These are phyloP conservation scores for Luehdorfia chinensis DNA, from an alignment of 1,140 invertebrate species.

Conservation along the genomic window DNA sequence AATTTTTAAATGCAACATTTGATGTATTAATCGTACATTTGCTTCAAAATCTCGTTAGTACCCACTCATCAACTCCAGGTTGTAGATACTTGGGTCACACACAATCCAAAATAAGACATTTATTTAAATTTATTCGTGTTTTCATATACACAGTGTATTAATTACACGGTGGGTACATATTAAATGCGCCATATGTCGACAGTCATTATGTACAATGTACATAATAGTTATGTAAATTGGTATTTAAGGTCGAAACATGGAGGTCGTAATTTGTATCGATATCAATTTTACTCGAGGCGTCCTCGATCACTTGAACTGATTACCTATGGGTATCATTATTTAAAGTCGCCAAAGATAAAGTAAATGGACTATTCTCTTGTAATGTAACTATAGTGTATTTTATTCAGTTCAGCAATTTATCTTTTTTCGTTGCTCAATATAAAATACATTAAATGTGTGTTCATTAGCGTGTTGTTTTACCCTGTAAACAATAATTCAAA, in stretches of 20 bases:
- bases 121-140: no score
- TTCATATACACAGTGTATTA: no score
- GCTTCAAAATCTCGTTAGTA: no score
- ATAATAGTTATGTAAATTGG: conserved; percentile 44
- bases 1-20: no score
- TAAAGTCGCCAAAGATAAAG: conserved; percentile 16
- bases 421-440: conserved; percentile 4
- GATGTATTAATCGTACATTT: no score
- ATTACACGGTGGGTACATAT: no score
- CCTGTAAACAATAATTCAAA: neutral
- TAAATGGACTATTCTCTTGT: conserved; percentile 16
- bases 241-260: conserved; percentile 23
- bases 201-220: conserved; percentile 33
- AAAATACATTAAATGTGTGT: conserved; percentile 15
- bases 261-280: conserved; percentile 15
- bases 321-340: conserved; percentile 17
- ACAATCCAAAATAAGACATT: no score
- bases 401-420: conserved; percentile 5
- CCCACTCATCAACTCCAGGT: no score
- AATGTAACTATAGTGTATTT: conserved; percentile 5
- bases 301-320: conserved; percentile 17
- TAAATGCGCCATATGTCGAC: conserved; percentile 36
- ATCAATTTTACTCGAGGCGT: conserved; percentile 10
- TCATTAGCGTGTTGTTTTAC: neutral
- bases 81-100: no score